Base-by-base conservation (phyloP, 2,113 vertebrate species). In the Myotis lucifugus region DNA sequence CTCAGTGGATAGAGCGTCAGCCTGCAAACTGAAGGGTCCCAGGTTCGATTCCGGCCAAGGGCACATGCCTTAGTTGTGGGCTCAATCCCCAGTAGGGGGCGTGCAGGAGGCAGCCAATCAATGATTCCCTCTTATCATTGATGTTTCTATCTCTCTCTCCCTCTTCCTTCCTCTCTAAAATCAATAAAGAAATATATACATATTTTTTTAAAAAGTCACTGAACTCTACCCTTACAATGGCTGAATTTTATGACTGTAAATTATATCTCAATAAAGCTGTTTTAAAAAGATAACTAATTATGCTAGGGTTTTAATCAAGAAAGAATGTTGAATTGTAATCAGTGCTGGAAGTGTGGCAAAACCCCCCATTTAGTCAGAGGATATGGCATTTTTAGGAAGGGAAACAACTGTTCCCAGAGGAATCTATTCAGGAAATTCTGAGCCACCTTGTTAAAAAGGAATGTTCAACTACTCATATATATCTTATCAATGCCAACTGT, bases 391-490 rank as follows among this genome's bases (percentile, higher is more conserved):
- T 90, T 95, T 34, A 50, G 46, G 84, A 34, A 85, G 73, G 59
- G 52, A 93, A 95, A 69, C 66, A 88, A 76, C 21, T 76, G 67
- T 76, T 52, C 72, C 32, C 59, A 70, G 48, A 91, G 42, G 59
- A 85, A 91, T 81, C 66, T 76, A 69, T 81, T 90, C 83, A 88
- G 93, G 90, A 95, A 95, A 74, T 85, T 97, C 90, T 88, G 42
- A 95, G 83, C 72, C 61, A 95, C 90, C 46, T 91, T 96, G 87
- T 93, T 70, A 85, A 85, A 87, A 91, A 76, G 67, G 64, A 91
- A 81, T 76, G 84, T 91, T 64, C 56, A 54, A 52, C 78, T 77
- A 59, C 56, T 61, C 1, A 9, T 61, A 54, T 85, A 54, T 54
- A 73, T 88, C 78, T 81, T 69, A 70, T 6, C 37, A 42, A 85